Evolutionary conservation across 2,888 invertebrate genomes (phyloP).

Genomic region (Chrysolina oricalcia): DNA sequence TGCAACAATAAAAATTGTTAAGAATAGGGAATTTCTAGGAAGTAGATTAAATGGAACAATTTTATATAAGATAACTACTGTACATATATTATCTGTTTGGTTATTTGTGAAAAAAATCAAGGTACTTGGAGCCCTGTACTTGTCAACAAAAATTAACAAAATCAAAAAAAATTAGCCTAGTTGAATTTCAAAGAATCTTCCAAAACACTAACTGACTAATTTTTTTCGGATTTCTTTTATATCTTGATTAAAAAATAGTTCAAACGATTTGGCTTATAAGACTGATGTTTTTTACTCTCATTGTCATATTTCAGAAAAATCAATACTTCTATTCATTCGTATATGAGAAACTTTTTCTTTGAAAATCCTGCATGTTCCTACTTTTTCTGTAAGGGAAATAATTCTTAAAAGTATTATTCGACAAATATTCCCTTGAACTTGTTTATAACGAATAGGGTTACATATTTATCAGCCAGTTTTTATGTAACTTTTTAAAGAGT

Average conservation of each 20-base stretch:
- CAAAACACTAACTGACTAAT: not conserved
- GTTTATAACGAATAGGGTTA: conserved; percentile 26
- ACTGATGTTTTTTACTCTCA: conserved; percentile 12
- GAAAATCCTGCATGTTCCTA: not conserved
- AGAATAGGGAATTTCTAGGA: too few species aligned
- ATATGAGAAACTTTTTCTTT: not conserved
- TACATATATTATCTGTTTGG: not conserved
- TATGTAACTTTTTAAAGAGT: conserved; percentile 28
- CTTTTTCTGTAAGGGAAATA: not conserved
- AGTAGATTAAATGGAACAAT: too few species aligned
- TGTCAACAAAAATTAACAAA: not conserved
- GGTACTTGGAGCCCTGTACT: not conserved
- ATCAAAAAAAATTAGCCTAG: not conserved
- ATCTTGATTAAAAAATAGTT: not conserved
- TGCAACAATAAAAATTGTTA: too few species aligned
- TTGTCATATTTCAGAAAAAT: not conserved
- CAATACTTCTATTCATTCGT: not conserved
- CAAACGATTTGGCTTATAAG: not conserved
- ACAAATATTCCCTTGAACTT: not conserved
- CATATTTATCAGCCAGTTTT: conserved; percentile 34
- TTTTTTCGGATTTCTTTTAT: not conserved
- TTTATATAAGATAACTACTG: not conserved
- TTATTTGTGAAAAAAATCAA: not conserved
- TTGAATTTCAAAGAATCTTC: conserved; percentile 3
- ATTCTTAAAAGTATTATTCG: not conserved